phyloP scores from a whole-genome alignment of 1,140 invertebrate genomes.

The Calycopis cecrops region DNA sequence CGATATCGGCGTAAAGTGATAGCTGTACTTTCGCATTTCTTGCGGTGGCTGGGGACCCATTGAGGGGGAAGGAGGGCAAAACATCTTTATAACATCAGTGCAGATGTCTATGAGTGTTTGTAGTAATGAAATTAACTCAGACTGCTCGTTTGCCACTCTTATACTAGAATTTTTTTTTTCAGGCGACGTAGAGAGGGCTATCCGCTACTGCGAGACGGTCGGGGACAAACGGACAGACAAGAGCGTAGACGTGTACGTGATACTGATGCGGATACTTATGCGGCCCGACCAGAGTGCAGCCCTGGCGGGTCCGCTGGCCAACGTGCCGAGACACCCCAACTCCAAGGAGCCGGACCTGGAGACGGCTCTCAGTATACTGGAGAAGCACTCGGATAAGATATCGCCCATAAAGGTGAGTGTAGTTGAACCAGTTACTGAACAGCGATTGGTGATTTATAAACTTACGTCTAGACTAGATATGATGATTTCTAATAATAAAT shows the following conservation, averaged over 20 bases:
- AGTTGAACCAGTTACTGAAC: not conserved
- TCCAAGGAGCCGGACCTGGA: constrained; percentile 82
- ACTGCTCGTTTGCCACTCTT: no score
- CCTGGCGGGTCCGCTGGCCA: constrained; percentile 52
- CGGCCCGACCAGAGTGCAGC: constrained; percentile 76
- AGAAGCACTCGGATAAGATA: constrained; percentile 88
- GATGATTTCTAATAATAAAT: no score
- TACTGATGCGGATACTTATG: constrained; percentile 79
- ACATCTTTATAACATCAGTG: no score
- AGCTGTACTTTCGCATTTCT: no score
- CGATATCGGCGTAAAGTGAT: no score
- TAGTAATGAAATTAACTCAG: no score
- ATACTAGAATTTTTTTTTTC: constrained; percentile 6
- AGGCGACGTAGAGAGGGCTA: constrained; percentile 88
- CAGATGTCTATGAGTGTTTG: no score
- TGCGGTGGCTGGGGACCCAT: no score
- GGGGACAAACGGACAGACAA: constrained; percentile 65
- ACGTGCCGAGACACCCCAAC: constrained; percentile 57
- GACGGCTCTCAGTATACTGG: constrained; percentile 85
- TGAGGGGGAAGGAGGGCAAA: no score
- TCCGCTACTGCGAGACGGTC: constrained; percentile 88
- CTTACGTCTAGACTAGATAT: no score
- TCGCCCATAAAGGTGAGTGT: constrained; percentile 81
- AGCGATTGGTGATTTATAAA: no score
- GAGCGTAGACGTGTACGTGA: constrained; percentile 80